These are phyloP conservation scores for Plutomurus gul DNA, from an alignment of 1,140 invertebrate genomes.

Conservation along the genomic window DNA sequence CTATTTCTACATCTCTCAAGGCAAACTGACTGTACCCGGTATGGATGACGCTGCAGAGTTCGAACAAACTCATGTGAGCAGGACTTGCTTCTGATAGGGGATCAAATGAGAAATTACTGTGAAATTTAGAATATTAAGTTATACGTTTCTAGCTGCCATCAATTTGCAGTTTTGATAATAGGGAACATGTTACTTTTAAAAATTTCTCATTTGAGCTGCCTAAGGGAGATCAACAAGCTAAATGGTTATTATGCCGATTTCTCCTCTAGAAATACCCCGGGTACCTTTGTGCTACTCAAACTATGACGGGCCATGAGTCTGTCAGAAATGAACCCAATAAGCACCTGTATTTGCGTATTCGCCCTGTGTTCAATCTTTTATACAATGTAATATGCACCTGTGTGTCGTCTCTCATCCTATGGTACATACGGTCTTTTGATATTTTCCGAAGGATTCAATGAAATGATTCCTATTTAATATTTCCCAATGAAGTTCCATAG, in stretches of 20 bases:
- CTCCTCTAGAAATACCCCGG: background rate
- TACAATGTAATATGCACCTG: no score
- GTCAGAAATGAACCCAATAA: background rate
- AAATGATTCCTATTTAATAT: no score
- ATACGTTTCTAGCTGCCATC: no score
- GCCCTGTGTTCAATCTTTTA: no score
- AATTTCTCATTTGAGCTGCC: background rate
- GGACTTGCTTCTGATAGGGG: background rate
- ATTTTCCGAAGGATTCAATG: no score
- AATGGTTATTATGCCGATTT: background rate
- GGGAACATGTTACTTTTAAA: background rate
- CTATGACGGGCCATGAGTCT: background rate
- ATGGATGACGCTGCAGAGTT: slow-evolving; percentile 93
- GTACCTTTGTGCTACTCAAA: background rate
- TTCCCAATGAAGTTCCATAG: no score
- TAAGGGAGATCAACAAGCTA: background rate
- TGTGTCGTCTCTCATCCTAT: no score
- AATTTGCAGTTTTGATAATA: no score
- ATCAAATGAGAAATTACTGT: background rate
- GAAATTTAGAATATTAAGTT: background rate
- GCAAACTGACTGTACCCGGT: slow-evolving; percentile 87
- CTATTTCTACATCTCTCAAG: slow-evolving; percentile 87
- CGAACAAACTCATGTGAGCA: slow-evolving; percentile 79
- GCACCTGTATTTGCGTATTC: background rate
- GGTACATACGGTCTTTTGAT: no score